Evolutionary conservation across 2,797 vertebrate genomes (phyloP), one percentile per base, ranked within the genome.

Genomic region (Thaleichthys pacificus): DNA sequence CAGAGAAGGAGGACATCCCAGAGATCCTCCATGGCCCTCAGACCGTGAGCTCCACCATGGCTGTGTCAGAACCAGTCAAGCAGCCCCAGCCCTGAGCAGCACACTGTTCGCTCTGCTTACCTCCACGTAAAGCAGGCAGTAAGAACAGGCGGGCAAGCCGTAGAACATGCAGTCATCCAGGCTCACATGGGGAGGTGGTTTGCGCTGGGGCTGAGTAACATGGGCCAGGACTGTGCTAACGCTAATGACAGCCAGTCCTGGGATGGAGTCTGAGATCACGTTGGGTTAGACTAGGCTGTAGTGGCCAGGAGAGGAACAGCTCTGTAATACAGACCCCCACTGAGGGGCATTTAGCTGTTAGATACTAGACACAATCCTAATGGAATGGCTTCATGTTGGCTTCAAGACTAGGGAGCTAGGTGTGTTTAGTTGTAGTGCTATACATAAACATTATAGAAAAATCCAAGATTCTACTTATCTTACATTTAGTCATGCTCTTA

Each of bases 21-120:
- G 42, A 47, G 38, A 42, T 12, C 42, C 11, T 30, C 28, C 28
- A 30, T 30, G 4, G 4, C 28, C 28, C 28, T 4, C 82, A 77
- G 84, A 85, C 87, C 83, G 78, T 86, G 85, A 80, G 80, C 81
- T 35, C 8, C 1, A 35, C 32, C 32, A 8, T 6, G 32, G 32
- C 84, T 85, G 86, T 87, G 88, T 87, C 90, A 86, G 80, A 84
- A 86, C 81, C 86, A 84, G 89, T 88, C 88, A 88, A 81, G 82
- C 80, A 86, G 82, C 86, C 74, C 72, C 75, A 74, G 79, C 81
- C 82, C 74, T 47, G 42, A 47, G 11, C 42, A 14, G 42, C 12
- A 47, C 9, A 77, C 79, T 76, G 84, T 84, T 87, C 82, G 77
- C 70, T 79, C 77, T 80, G 77, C 86, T 84, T 84, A 83, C 67